These are phyloP conservation scores for Uria aalge DNA, from an alignment of 2,113 vertebrate species.

Conservation along the genomic window DNA sequence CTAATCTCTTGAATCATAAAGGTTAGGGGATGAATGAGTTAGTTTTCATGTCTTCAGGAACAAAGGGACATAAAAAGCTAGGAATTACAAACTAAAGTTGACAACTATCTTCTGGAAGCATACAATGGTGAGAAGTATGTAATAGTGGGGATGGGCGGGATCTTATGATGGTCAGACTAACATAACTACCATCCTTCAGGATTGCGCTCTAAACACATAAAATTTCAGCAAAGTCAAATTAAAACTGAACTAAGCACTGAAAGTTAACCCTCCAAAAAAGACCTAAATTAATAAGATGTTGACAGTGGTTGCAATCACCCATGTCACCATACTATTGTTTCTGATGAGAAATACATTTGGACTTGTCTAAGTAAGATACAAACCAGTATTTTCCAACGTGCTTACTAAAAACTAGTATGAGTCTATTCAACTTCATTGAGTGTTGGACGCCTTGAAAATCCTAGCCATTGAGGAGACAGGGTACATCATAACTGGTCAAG, in stretches of 20 bases:
- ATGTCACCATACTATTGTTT: accelerated
- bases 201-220: neutral
- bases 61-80: neutral
- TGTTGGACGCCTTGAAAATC: neutral
- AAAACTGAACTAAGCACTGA: neutral
- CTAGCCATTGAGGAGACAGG: neutral
- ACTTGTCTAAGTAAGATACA: neutral
- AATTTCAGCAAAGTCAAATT: neutral
- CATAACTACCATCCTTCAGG: neutral
- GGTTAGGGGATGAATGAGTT: neutral
- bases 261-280: neutral
- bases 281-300: neutral
- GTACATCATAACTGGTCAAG: neutral
- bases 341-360: neutral
- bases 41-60: neutral
- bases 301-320: neutral
- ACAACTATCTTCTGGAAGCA: neutral
- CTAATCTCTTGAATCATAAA: neutral
- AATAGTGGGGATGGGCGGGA: neutral
- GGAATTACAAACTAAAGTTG: neutral
- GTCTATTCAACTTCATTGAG: neutral
- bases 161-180: neutral
- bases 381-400: neutral
- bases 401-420: neutral
- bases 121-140: neutral